Evolutionary conservation across 2,113 vertebrate genomes (phyloP).

Genomic region (Cheirogaleus medius): DNA sequence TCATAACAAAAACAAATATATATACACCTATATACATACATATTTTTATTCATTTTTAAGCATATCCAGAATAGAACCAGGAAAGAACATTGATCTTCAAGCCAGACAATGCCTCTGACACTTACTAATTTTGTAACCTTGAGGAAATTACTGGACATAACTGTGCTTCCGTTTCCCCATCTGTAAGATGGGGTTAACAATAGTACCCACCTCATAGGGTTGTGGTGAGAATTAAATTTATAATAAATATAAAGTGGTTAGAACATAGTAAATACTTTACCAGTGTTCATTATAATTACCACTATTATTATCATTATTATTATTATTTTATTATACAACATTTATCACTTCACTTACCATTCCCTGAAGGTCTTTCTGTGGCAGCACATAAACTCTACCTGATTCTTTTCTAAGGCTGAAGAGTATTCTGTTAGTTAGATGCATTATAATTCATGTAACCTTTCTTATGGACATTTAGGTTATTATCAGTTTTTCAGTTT

Average conservation of each 20-base stretch:
- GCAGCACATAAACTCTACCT: not conserved
- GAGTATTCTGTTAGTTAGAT: not conserved
- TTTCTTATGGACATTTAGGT: not conserved
- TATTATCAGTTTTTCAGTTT: not conserved
- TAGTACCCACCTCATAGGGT: not conserved
- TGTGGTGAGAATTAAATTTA: not conserved
- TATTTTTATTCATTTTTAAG: not conserved
- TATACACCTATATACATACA: not conserved
- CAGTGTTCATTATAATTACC: not conserved
- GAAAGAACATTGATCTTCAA: not conserved
- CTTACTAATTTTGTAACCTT: not conserved
- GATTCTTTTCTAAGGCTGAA: not conserved
- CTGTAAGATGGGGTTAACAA: not conserved
- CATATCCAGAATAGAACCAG: not conserved
- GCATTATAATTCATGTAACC: not conserved
- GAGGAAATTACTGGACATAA: not conserved
- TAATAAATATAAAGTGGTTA: not conserved
- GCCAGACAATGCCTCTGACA: not conserved
- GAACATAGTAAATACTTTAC: not conserved
- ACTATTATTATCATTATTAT: not conserved
- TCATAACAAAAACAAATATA: not conserved
- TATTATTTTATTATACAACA: not conserved
- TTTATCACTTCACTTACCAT: not conserved
- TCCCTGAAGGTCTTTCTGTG: slow-evolving; percentile 8
- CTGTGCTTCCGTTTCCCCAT: not conserved